Evolutionary conservation across 1,140 invertebrate species (phyloP), one percentile per base, ranked within the genome.

Genomic region (Theocolax elegans): DNA sequence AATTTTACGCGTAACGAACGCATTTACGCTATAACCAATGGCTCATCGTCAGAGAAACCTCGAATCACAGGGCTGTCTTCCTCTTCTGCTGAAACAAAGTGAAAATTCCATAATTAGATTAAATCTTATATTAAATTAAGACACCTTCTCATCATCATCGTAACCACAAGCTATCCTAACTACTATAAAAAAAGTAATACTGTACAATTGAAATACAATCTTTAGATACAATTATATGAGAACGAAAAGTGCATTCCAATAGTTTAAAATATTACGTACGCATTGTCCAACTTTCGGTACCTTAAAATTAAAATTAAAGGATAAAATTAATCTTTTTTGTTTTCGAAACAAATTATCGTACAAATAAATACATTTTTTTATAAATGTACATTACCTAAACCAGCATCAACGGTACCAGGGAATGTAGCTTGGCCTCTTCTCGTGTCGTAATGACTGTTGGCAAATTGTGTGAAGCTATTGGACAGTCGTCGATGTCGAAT

Each of bases 1-100:
- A 65, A 67, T 49, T n/a, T n/a, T 46, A n/a, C 42, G 25, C 2
- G 0, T 13, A 27, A 9, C 25, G 19, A 21, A 2, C 8, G 65
- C 67, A 71, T 27, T 87, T 87, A 97, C 71, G 95, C 94, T 84
- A 97, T 93, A 71, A 97, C 94, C 73, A 97, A 86, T 56, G 95
- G 95, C 83, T 97, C 95, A 83, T 97, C 95, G 82, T 97, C 95
- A 0, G 95, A 95, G 84, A 97, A 97, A 23, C 95, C 94, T 83
- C 92, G 90, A 76, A 96, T 95, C 77, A 93, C 90, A 15, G 95
- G 95, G 75, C 92, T 91, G 78, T 95, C 94, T 81, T 95, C 94
- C 78, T 95, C 94, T 80, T 93, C 93, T 90, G 82, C n/a, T 88
- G 86, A 65, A 63, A 63, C 12, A 40, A 63, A 49, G 13, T 13